These are phyloP conservation scores for Unio pictorum DNA, from an alignment of 2,888 invertebrate genomes.

Conservation along the genomic window DNA sequence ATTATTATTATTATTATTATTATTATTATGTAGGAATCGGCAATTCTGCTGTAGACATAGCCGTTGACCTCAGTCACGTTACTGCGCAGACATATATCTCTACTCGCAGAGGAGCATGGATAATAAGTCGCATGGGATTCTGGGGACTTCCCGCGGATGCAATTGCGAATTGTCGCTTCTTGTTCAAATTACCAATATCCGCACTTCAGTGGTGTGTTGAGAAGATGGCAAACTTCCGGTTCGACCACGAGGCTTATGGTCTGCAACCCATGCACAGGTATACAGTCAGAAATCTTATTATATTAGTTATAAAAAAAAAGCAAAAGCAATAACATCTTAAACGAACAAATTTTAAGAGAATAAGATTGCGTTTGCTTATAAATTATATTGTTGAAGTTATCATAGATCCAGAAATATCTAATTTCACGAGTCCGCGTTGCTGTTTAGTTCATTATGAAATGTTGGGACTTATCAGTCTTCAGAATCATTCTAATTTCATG, in stretches of 20 bases:
- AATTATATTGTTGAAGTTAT: too few species aligned
- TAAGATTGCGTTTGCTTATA: too few species aligned
- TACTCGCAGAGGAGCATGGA: constrained; percentile 73
- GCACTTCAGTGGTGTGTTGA: constrained; percentile 63
- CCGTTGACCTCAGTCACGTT: constrained; percentile 71
- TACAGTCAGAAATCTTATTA: too few species aligned
- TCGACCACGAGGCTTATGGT: constrained; percentile 61
- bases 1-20: too few species aligned
- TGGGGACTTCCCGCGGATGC: constrained; percentile 71
- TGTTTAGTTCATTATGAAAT: too few species aligned
- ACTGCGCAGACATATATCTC: constrained; percentile 72
- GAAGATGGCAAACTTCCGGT: constrained; percentile 62
- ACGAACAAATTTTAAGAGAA: too few species aligned
- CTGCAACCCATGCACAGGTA: constrained; percentile 62
- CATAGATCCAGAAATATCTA: too few species aligned
- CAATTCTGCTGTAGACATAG: constrained; percentile 73
- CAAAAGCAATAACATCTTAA: too few species aligned
- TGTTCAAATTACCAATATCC: constrained; percentile 55
- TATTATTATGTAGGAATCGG: constrained; percentile 67
- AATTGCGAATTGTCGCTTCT: constrained; percentile 62
- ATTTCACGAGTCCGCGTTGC: too few species aligned
- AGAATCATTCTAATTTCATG: too few species aligned
- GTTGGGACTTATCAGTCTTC: too few species aligned
- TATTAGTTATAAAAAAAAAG: too few species aligned
- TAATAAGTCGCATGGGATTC: constrained; percentile 71